Base-by-base conservation (phyloP, 2,888 invertebrate species). In the Drosophila rellima region DNA sequence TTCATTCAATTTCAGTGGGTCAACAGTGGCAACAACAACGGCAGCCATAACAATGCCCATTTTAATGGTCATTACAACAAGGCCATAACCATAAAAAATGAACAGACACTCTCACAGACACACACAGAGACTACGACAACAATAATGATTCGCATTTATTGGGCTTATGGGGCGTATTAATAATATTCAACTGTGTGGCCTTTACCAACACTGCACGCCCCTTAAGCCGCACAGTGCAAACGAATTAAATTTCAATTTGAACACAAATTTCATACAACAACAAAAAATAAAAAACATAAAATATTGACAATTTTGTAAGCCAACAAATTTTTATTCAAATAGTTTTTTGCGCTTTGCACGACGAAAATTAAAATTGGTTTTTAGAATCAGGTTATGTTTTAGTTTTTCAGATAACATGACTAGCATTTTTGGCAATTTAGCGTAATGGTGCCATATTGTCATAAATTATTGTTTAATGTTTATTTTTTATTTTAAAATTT, bases 91-190 rank as follows among this genome's bases (percentile, higher is more conserved):
- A 80, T 80, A 88, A 87, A 84, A 87, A 85, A 69, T 67, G 72
- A 66, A 78, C 71, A 75, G 60, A 42, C 67, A 63, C 26, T 51
- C 23, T 37, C 54, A 71, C 20, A 18, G 20, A 15, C 51, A 44
- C 18, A 47, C n/a, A 59, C 51, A 68, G n/a, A 39, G 56, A 44
- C 55, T 31, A 56, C 64, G 59, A 65, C 42, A 63, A 68, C 59
- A 72, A 60, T 66, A 69, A 63, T 64, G 68, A 75, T 65, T 59
- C 66, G 68, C 81, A 80, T 88, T 88, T 85, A 86, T 88, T 83
- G 81, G 88, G 78, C 88, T 86, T 82, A 88, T 72, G 83, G 81
- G 85, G 64, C 85, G 74, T 85, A 88, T 85, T 85, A 85, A 81
- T 82, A 85, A 86, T 86, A 79, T 82, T 79, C 77, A 67, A 44